These are phyloP conservation scores for Brachyistius frenatus DNA, from an alignment of 2,113 vertebrate genomes.

Conservation along the genomic window DNA sequence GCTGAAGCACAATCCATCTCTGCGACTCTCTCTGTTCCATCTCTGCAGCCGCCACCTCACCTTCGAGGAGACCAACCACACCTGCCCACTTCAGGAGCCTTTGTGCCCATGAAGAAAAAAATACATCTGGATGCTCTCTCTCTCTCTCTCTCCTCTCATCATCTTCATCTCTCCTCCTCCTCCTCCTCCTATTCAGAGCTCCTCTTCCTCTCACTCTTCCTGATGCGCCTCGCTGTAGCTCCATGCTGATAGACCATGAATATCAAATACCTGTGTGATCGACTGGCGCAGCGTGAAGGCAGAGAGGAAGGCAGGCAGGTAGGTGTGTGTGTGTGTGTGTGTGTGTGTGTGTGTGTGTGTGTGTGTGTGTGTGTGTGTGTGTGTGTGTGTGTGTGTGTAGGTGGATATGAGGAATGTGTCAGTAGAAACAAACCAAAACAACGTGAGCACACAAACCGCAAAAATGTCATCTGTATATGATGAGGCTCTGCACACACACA, in stretches of 20 bases:
- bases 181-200: neutral
- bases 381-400: neutral
- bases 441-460: neutral
- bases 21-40: conserved; percentile 27
- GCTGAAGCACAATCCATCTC: conserved; percentile 57
- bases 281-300: conserved; percentile 48
- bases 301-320: conserved; percentile 9
- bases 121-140: neutral
- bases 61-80: neutral
- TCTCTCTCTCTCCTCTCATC: neutral
- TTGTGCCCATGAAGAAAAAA: neutral
- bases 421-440: neutral
- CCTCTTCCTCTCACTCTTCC: conserved; percentile 15
- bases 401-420: no score
- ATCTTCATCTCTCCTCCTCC: neutral
- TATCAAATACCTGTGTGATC: conserved; percentile 70
- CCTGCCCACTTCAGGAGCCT: neutral
- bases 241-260: conserved; percentile 72
- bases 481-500: neutral
- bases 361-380: conserved; percentile 3
- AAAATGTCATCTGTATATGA: neutral
- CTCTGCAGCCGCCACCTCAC: conserved; percentile 25
- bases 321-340: conserved; percentile 22
- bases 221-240: conserved; percentile 63
- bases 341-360: neutral